Conservation (phyloP, 2,113 vertebrate genomes). For the Ia io region DNA sequence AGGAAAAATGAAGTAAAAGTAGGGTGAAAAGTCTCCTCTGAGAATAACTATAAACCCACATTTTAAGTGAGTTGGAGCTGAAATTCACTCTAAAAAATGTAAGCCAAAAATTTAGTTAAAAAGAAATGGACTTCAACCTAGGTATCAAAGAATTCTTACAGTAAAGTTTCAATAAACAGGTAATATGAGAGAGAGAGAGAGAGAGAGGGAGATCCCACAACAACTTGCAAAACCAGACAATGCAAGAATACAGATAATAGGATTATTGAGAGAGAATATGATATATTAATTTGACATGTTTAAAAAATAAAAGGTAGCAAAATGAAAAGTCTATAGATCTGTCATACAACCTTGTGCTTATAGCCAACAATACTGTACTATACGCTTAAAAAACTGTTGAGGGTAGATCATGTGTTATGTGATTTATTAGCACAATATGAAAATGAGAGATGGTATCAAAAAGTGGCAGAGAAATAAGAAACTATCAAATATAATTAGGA, state of each 20-base stretch:
- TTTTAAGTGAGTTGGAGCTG: background rate
- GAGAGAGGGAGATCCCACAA: background rate
- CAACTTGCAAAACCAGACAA: background rate
- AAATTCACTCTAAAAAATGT: background rate
- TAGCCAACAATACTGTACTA: background rate
- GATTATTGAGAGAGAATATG: background rate
- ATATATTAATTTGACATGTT: background rate
- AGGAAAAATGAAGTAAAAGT: background rate
- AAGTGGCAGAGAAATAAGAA: background rate
- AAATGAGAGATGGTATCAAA: background rate
- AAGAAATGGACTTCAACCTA: background rate
- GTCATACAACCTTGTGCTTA: background rate
- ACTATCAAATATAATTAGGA: background rate
- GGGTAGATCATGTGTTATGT: background rate
- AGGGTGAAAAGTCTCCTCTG: background rate
- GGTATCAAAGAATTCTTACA: background rate
- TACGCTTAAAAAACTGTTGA: background rate
- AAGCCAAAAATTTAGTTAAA: background rate
- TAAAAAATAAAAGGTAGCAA: background rate
- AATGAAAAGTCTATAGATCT: background rate
- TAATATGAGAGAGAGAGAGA: background rate
- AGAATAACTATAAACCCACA: background rate
- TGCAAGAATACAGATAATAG: background rate
- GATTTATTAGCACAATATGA: background rate
- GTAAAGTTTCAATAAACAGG: background rate